phyloP scores from a whole-genome alignment of 2,888 invertebrate species.

The Synanthedon tipuliformis region DNA sequence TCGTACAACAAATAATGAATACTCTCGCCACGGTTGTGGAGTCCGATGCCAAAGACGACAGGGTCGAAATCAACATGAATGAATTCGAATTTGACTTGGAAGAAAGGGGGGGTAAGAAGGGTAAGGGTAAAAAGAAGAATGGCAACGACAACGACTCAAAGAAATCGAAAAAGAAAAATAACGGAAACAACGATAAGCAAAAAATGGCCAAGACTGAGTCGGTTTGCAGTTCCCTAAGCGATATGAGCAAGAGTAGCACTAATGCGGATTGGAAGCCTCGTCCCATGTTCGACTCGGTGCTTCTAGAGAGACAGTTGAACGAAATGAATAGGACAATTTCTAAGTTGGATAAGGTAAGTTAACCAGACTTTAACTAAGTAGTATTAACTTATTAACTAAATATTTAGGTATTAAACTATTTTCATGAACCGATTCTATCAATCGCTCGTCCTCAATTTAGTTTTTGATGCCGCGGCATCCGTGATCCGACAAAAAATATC shows the following conservation, averaged over 20 bases:
- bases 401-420: no score
- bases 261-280: slow-evolving; percentile 15
- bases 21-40: slow-evolving; percentile 22
- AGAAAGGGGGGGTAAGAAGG: slow-evolving; percentile 7
- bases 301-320: slow-evolving; percentile 66
- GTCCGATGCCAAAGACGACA: slow-evolving; percentile 1
- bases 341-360: slow-evolving; percentile 31
- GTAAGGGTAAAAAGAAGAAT: slow-evolving; percentile 10
- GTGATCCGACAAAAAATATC: no score
- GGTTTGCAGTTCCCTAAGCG: slow-evolving; percentile 46
- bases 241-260: slow-evolving; percentile 35
- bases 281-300: slow-evolving; percentile 33
- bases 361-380: no score
- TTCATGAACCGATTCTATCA: no score
- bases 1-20: slow-evolving; percentile 26
- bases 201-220: slow-evolving; percentile 41
- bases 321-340: slow-evolving; percentile 62
- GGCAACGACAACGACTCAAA: slow-evolving; percentile 3
- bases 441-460: no score
- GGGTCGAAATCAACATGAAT: slow-evolving; percentile 13
- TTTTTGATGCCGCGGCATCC: no score
- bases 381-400: no score
- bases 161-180: slow-evolving; percentile 10
- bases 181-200: slow-evolving; percentile 17
- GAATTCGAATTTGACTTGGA: slow-evolving; percentile 13